Evolutionary conservation across 2,797 vertebrate genomes (phyloP).

Genomic region (Lacerta bilineata): DNA sequence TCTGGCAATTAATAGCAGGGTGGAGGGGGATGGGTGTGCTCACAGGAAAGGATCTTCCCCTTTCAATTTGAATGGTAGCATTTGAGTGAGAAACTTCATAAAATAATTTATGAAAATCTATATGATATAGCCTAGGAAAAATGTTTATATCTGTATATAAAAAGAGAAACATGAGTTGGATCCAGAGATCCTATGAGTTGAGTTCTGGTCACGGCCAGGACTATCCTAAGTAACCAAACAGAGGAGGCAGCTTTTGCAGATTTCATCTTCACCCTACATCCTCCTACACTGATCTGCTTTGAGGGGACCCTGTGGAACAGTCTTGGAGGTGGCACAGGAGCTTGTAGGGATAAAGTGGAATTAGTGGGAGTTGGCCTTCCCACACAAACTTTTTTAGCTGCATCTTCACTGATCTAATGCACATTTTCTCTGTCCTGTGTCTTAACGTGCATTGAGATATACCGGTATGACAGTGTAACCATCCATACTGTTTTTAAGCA

Average conservation of each 20-base stretch:
- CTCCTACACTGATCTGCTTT: neutral
- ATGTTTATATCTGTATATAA: neutral
- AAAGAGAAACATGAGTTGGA: neutral
- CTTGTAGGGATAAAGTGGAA: neutral
- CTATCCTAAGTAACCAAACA: neutral
- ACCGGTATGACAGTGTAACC: neutral
- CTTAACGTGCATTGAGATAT: neutral
- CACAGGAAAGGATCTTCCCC: conserved; percentile 47
- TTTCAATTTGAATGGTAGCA: conserved; percentile 42
- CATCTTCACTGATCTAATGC: neutral
- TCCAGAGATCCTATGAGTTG: neutral
- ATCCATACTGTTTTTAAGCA: neutral
- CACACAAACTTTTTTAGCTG: neutral
- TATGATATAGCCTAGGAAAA: neutral
- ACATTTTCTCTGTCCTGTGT: neutral
- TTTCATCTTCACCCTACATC: neutral
- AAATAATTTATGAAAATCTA: neutral
- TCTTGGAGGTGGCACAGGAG: neutral
- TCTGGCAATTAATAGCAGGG: conserved; percentile 57
- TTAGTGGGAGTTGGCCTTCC: no score
- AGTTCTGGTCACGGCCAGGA: neutral
- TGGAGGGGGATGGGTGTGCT: neutral
- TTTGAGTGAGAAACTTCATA: neutral
- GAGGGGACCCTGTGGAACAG: neutral
- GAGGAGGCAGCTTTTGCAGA: neutral